Evolutionary conservation across 2,888 invertebrate species (phyloP), one percentile per base, ranked within the genome.

Genomic region (Drosophila kanekoi): DNA sequence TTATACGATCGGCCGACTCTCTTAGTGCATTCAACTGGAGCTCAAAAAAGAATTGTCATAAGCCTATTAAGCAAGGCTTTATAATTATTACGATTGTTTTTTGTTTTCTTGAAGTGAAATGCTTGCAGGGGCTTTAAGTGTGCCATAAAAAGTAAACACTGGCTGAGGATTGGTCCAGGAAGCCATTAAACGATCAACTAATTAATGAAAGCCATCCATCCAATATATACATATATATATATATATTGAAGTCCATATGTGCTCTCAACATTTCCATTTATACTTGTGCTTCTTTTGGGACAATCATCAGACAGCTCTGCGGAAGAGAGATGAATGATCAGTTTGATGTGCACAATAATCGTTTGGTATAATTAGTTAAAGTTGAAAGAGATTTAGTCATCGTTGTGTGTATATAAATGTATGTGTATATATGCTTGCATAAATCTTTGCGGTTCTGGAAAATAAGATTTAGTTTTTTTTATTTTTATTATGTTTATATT

Each of bases 181-280:
- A 84, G 85, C 82, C 70, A 87, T 89, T 73, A 89, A 84, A 57
- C 60, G 71, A 87, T 84, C 85, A 78, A 81, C 81, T 81, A 84
- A 84, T 79, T 79, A 82, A 79, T 79, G 49, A 56, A 56, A 53
- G 67, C 51, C 59, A 68, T 35, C 48, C 69, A 54, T 60, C 32
- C 52, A 63, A 63, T 37, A 66, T 52, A 66, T 14, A 38, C 3
- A 20, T 40, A 28, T 13, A 62, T 3, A 35, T 38, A 32, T 49
- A 23, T 18, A 52, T 38, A 23, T 23, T 23, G 23, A 23, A 8
- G 23, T 8, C 38, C 52, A 40, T 28, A 28, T 52, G 9, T 28
- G 28, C 14, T 0, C 16, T 37, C 14, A 40, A n/a, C 47, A 23
- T 40, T 14, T 41, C 10, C 14, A 3, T 41, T 23, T 16, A 48